Base-by-base conservation (phyloP, 1,140 invertebrate species). In the Watersipora subatra region DNA sequence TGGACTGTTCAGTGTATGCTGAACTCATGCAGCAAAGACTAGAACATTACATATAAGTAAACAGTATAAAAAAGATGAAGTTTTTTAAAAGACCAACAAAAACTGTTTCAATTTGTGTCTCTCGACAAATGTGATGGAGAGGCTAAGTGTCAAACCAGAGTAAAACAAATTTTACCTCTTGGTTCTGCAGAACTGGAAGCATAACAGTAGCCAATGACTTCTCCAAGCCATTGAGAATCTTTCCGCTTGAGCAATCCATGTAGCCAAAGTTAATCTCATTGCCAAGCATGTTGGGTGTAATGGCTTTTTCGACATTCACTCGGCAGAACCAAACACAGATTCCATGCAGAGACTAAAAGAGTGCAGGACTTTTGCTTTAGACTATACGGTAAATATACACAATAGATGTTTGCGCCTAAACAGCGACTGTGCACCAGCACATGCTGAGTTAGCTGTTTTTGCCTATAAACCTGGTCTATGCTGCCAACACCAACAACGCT, bases 301-400 rank as follows among this genome's bases (percentile, higher is more conserved):
- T 91, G 86, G 75, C 91, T 89, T 75, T 81, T 28, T 85, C 84
- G 1, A 86, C 87, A 73, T 86, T 89, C 20, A 90, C 81, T 67
- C 92, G 83, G 73, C 93, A 87, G 82, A 93, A 94, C 73, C 92
- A 93, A 71, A 93, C 87, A 71, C 90, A 91, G 22, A 92, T 85
- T 28, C 92, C 92, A n/a, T 86, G 87, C 58, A 93, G 86, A 28
- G 87, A 84, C 77, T 80, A 65, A 20, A 66, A 68, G 1, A 56
- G 61, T 27, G 57, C 57, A 62, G 61, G 61, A 25, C 55, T 65
- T 12, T 65, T 2, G 19, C 55, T 46, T 62, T 61, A 63, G 19
- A 20, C 34, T 61, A 34, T 26, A 26, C 61, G 2, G 27, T 25
- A 2, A 28, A 7, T 28, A 28, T 12, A 12, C 7, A 7, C 22